These are phyloP conservation scores for Semotilus atromaculatus DNA, from an alignment of 2,797 vertebrate genomes.

Conservation along the genomic window DNA sequence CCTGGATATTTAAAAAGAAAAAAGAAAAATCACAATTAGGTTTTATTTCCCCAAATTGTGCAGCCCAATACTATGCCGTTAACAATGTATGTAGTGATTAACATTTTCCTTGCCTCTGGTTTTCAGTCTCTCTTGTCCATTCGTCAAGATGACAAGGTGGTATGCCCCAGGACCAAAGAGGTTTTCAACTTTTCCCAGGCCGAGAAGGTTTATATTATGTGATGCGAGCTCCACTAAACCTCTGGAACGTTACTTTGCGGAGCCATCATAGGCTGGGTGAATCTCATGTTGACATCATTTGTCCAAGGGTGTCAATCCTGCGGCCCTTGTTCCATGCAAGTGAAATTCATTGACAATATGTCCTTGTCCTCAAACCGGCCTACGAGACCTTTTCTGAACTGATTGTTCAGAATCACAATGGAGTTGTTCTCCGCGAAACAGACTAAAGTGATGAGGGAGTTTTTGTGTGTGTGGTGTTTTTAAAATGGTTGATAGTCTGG, in stretches of 20 bases:
- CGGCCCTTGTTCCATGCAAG: constrained; percentile 66
- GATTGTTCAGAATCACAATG: constrained; percentile 34
- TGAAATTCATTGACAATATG: constrained; percentile 75
- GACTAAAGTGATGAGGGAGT: constrained; percentile 9
- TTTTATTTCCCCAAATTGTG: neutral
- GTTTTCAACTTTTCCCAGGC: constrained; percentile 99
- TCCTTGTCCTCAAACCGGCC: constrained; percentile 52
- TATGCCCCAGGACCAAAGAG: constrained; percentile 99
- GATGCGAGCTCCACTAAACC: constrained; percentile 66
- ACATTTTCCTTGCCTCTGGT: neutral
- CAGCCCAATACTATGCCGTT: neutral
- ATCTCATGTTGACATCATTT: constrained; percentile 32
- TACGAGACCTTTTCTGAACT: constrained; percentile 30
- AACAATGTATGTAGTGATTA: neutral
- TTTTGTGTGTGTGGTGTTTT: constrained; percentile 61
- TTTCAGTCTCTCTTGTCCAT: constrained; percentile 96
- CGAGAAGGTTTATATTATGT: constrained; percentile 99
- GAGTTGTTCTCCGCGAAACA: constrained; percentile 29
- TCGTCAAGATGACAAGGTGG: constrained; percentile 98
- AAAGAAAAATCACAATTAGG: neutral
- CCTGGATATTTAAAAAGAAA: neutral
- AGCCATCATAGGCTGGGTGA: constrained; percentile 61
- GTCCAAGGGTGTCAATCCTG: constrained; percentile 42
- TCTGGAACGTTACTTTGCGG: constrained; percentile 25
- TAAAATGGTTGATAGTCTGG: constrained; percentile 73